These are phyloP conservation scores for Calameuta filiformis DNA, from an alignment of 2,888 invertebrate genomes.

Conservation along the genomic window DNA sequence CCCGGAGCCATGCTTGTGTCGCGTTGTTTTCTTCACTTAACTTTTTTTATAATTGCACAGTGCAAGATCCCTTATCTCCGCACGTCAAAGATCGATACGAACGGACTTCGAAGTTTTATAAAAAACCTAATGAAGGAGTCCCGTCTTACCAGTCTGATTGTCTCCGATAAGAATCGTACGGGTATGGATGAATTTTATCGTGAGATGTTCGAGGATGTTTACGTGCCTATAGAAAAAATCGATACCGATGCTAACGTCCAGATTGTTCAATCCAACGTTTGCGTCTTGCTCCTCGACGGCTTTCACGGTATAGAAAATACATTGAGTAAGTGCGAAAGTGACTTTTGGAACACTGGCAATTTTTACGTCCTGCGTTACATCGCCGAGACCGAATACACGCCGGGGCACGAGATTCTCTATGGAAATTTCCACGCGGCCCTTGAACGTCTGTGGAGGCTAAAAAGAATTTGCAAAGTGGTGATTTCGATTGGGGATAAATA, in stretches of 20 bases:
- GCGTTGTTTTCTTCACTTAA: not conserved
- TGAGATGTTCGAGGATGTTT: not conserved
- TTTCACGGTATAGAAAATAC: not conserved
- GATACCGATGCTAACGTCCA: not conserved
- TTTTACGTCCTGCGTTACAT: not conserved
- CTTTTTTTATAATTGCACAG: not conserved
- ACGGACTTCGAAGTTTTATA: not conserved
- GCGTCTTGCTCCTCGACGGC: not conserved
- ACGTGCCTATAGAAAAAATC: not conserved
- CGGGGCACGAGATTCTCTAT: not conserved
- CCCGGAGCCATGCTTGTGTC: not conserved
- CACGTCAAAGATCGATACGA: not conserved
- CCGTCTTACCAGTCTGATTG: not conserved
- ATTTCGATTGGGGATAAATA: not conserved
- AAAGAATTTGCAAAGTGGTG: not conserved
- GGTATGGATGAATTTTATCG: not conserved
- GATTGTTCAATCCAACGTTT: not conserved
- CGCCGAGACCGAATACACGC: not conserved
- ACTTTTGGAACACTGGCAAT: not conserved
- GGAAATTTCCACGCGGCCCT: not conserved
- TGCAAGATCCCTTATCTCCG: not conserved
- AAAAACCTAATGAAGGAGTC: not conserved
- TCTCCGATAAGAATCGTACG: not conserved
- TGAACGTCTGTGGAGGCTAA: not conserved
- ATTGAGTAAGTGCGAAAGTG: not conserved